These are phyloP conservation scores for Enteromius thamalakanensis DNA, from an alignment of 2,797 vertebrate genomes.

Conservation along the genomic window DNA sequence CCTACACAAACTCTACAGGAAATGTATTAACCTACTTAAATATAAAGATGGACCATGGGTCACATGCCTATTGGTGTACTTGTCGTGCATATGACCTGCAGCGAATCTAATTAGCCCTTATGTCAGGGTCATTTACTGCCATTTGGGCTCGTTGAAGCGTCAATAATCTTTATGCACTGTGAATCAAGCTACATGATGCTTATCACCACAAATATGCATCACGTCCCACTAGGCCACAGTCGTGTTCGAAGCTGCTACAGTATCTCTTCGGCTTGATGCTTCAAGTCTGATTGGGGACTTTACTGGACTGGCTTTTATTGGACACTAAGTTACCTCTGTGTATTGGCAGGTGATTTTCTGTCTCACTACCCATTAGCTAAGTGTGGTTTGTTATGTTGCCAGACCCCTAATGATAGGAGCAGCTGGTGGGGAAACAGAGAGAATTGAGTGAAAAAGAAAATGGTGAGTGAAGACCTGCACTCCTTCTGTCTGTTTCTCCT, in stretches of 20 bases:
- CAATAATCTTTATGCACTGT: slow-evolving; percentile 27
- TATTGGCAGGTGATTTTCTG: slow-evolving; percentile 49
- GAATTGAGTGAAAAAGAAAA: slow-evolving; percentile 32
- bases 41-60: slow-evolving; percentile 1
- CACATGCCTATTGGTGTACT: neutral
- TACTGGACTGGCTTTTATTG: slow-evolving; percentile 14
- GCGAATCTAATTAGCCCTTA: slow-evolving; percentile 51
- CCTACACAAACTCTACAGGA: neutral
- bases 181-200: slow-evolving; percentile 35
- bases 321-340: neutral
- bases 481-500: neutral
- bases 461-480: slow-evolving; percentile 19
- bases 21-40: neutral
- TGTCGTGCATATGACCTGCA: neutral
- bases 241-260: slow-evolving; percentile 13
- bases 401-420: slow-evolving; percentile 36
- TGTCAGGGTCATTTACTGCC: slow-evolving; percentile 48
- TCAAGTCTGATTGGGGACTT: neutral
- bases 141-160: slow-evolving; percentile 33
- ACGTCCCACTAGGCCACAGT: slow-evolving; percentile 4
- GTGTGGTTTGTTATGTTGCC: slow-evolving; percentile 34
- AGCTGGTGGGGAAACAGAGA: slow-evolving; percentile 35
- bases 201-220: slow-evolving; percentile 12
- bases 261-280: slow-evolving; percentile 2
- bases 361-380: slow-evolving; percentile 48